Percentiles rank a stretch among this genome's conserved stretches.
These are phyloP conservation scores for Empis stercorea DNA, from an alignment of 2,888 invertebrate species.

Conservation along the genomic window DNA sequence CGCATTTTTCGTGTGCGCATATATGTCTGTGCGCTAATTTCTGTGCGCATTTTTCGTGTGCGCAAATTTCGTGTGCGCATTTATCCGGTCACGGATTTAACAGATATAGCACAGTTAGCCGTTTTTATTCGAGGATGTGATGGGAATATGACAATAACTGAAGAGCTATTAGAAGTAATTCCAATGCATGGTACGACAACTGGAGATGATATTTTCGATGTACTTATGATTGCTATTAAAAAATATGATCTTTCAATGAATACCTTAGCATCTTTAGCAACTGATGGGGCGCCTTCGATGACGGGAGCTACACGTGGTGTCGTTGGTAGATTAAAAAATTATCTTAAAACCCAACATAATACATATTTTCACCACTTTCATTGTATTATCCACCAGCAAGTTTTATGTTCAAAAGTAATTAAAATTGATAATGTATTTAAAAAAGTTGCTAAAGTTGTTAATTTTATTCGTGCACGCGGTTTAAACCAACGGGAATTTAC, in stretches of 20 bases:
- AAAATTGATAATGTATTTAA: not conserved
- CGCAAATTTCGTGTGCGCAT: too few species aligned
- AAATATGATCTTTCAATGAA: not conserved
- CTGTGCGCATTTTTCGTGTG: too few species aligned
- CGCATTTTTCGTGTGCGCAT: too few species aligned
- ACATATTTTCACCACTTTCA: conserved; percentile 2
- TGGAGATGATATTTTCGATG: conserved; percentile 1
- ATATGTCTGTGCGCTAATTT: too few species aligned
- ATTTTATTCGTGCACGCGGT: conserved; percentile 12
- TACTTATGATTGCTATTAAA: not conserved
- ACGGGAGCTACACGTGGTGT: not conserved
- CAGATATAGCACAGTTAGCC: not conserved
- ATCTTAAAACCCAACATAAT: not conserved
- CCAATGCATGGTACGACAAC: not conserved
- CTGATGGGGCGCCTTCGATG: not conserved
- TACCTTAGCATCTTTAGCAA: not conserved
- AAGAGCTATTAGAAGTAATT: conserved; percentile 1
- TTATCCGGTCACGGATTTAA: not conserved
- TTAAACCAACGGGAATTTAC: not conserved
- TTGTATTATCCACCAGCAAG: conserved; percentile 13
- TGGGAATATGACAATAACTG: not conserved
- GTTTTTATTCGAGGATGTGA: conserved; percentile 3
- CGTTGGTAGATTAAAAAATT: not conserved
- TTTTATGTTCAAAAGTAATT: conserved; percentile 12
- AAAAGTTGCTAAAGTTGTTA: conserved; percentile 11